Evolutionary conservation across 2,888 invertebrate genomes (phyloP).

Genomic region (Apantesis nais): DNA sequence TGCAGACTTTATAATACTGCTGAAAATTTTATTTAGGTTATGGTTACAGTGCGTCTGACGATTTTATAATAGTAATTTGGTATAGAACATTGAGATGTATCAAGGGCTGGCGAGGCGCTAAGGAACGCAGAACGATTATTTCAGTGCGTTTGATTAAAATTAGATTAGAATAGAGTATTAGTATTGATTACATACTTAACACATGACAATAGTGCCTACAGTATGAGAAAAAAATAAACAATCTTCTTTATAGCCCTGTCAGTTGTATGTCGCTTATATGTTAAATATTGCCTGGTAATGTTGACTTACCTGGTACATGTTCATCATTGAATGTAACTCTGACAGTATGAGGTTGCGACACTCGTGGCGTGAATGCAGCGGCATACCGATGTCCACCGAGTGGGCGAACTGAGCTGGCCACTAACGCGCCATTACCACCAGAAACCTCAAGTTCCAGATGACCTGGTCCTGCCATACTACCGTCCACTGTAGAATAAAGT

Average conservation of each 20-base stretch:
- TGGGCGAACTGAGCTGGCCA: conserved; percentile 96
- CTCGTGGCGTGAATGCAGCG: conserved; percentile 97
- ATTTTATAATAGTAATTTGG: not conserved
- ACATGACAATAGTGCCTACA: not conserved
- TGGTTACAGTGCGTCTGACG: not conserved
- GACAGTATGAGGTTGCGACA: conserved; percentile 93
- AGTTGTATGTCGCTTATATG: not conserved
- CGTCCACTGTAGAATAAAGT: conserved; percentile 90
- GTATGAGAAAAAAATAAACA: not conserved
- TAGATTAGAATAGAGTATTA: too few relatives aligned
- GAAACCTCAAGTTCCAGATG: conserved; percentile 98
- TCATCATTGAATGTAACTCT: conserved; percentile 98
- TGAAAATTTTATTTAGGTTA: too few relatives aligned
- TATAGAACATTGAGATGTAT: not conserved
- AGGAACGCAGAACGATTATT: not conserved
- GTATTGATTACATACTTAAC: not conserved
- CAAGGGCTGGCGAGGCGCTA: too few relatives aligned
- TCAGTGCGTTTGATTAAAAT: not conserved
- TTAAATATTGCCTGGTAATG: not conserved
- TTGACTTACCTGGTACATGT: conserved; percentile 93
- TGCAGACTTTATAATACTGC: not conserved
- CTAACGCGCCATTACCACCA: conserved; percentile 91
- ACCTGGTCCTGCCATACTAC: conserved; percentile 97
- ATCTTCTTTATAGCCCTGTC: not conserved
- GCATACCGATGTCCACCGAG: conserved; percentile 95